Evolutionary conservation across 2,888 invertebrate genomes (phyloP).

Genomic region (Phania funesta): DNA sequence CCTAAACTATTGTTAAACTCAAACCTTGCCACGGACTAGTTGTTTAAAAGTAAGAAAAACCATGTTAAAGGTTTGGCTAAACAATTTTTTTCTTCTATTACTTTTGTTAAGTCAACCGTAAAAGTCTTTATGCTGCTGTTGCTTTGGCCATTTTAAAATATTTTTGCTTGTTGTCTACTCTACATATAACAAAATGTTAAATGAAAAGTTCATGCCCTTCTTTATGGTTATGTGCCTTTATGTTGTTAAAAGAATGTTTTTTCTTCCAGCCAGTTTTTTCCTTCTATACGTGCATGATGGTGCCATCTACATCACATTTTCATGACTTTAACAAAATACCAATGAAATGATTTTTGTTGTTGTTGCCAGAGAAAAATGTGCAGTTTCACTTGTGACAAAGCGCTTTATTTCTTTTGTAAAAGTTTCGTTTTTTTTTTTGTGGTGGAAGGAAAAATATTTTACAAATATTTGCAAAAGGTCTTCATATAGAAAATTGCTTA

Average conservation of each 20-base stretch:
- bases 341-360: background rate
- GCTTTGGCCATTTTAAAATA: conserved; percentile 51
- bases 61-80: conserved; percentile 33
- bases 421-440: conserved; percentile 11
- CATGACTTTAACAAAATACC: conserved; percentile 8
- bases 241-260: conserved; percentile 18
- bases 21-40: conserved; percentile 22
- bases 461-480: conserved; percentile 2
- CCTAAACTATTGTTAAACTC: conserved; percentile 35
- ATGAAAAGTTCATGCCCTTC: conserved; percentile 67
- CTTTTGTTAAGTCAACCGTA: conserved; percentile 45
- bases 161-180: conserved; percentile 39
- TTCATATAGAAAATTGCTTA: conserved; percentile 29
- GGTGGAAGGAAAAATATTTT: background rate
- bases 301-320: conserved; percentile 62
- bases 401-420: conserved; percentile 8
- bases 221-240: conserved; percentile 60
- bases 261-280: background rate
- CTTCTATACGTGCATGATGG: conserved; percentile 36
- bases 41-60: conserved; percentile 44
- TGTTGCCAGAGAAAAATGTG: conserved; percentile 29
- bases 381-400: conserved; percentile 63
- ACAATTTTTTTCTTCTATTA: conserved; percentile 34
- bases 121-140: conserved; percentile 10
- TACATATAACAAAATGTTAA: conserved; percentile 66